A percentile compares a stretch with the other conserved stretches of the same genome.
Conservation (phyloP, 2,113 vertebrate genomes). For the Uria lomvia region DNA sequence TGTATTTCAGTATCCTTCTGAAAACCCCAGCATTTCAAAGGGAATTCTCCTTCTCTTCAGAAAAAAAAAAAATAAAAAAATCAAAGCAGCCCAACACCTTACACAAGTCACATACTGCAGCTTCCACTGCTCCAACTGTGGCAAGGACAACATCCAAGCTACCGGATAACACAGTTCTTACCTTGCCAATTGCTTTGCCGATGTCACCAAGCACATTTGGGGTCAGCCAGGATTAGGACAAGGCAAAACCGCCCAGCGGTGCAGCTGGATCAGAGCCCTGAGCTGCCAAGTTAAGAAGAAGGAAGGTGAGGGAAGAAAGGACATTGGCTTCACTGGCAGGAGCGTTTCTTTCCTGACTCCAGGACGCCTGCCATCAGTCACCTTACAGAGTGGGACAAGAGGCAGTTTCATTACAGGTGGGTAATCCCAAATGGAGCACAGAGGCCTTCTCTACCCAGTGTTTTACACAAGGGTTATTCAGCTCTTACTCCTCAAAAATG, state of each 20-base stretch:
- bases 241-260: background rate
- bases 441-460: background rate
- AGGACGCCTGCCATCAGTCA: background rate
- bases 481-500: background rate
- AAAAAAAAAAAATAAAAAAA: background rate
- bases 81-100: background rate
- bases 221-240: background rate
- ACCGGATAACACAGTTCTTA: background rate
- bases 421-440: background rate
- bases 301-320: background rate
- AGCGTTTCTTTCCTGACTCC: background rate
- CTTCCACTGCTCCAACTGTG: background rate
- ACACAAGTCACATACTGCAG: background rate
- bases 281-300: background rate
- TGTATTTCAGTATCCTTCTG: background rate
- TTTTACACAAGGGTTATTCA: background rate
- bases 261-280: background rate
- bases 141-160: rapidly evolving
- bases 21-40: background rate
- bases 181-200: background rate
- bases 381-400: too few species aligned
- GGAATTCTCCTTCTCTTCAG: background rate
- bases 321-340: too few species aligned
- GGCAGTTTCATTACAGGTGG: background rate
- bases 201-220: background rate